Base-by-base conservation (phyloP, 2,113 vertebrate species). In the Limnothrissa miodon region DNA sequence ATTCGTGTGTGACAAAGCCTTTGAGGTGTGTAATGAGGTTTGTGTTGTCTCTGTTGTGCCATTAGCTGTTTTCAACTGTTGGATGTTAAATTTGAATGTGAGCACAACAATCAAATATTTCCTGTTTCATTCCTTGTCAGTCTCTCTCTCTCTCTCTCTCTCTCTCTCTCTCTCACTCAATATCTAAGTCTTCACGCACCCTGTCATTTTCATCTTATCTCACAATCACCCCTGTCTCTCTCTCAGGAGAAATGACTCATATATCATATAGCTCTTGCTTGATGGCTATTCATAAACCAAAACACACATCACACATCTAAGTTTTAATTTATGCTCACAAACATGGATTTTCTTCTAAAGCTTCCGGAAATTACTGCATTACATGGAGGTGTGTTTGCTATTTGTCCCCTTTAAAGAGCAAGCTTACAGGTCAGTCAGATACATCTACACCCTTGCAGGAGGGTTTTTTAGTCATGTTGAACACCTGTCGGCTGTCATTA, bases 201-300 rank as follows among this genome's bases (percentile, higher is more conserved):
- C n/a, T 62, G n/a, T 62, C 23, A 62, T 62, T 62, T 25, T 25
- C 59, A 62, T 25, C n/a, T 62, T 25, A 25, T 62, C 59, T 62
- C n/a, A 62, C 23, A 62, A 62, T 25, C 59, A 62, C 59, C 6
- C 25, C 25, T 25, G 0, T 70, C 29, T 36, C 29, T 36, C 66
- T 74, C 66, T 17, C 66, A 33, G 66, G 29, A 74, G 66, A 74
- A 11, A 74, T 70, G 11, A 74, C 33, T 74, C 66, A 70, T 70
- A 70, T 70, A 70, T 74, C 66, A 36, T 17, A 39, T 36, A 66
- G 3, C 66, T 74, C 66, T 33, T 33, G 29, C 15, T 29, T 74
- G 15, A 74, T 36, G 66, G 29, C 2, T 33, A 33, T 39, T 74
- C 29, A 36, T 74, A 33, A 15, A 33, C 66, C 33, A 74, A n/a